A percentile compares a stretch with the other conserved stretches of the same genome.
These are phyloP conservation scores for Andrena flavipes DNA, from an alignment of 2,888 invertebrate species.

Conservation along the genomic window DNA sequence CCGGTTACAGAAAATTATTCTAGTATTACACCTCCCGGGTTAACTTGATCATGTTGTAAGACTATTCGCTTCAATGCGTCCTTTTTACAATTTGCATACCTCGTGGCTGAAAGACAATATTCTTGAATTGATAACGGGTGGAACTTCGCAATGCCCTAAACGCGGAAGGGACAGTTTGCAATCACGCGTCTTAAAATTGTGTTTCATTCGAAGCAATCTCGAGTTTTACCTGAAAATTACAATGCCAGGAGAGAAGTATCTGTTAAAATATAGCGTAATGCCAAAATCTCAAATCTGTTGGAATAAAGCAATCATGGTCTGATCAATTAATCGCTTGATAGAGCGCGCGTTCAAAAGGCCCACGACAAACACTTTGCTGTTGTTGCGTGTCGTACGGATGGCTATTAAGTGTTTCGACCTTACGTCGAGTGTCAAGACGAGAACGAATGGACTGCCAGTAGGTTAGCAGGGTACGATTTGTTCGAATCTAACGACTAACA, in stretches of 20 bases:
- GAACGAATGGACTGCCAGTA: constrained; percentile 50
- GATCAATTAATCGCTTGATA: constrained; percentile 41
- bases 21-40: constrained; percentile 36
- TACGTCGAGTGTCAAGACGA: constrained; percentile 66
- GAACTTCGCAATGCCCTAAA: too few relatives aligned
- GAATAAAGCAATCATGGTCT: background rate
- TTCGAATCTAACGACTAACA: constrained; percentile 69
- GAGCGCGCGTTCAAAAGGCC: constrained; percentile 29
- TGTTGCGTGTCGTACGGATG: constrained; percentile 42
- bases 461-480: constrained; percentile 72
- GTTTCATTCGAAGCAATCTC: background rate
- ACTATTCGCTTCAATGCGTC: background rate
- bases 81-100: background rate
- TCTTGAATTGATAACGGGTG: background rate
- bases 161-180: too few relatives aligned
- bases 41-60: constrained; percentile 6
- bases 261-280: too few relatives aligned
- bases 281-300: constrained; percentile 18
- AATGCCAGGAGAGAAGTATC: background rate
- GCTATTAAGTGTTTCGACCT: constrained; percentile 72
- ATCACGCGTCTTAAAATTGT: too few relatives aligned
- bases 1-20: constrained; percentile 57
- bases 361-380: constrained; percentile 8
- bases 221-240: background rate
- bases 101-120: background rate